phyloP scores from a whole-genome alignment of 1,140 invertebrate genomes.

The Mamestra configurata region DNA sequence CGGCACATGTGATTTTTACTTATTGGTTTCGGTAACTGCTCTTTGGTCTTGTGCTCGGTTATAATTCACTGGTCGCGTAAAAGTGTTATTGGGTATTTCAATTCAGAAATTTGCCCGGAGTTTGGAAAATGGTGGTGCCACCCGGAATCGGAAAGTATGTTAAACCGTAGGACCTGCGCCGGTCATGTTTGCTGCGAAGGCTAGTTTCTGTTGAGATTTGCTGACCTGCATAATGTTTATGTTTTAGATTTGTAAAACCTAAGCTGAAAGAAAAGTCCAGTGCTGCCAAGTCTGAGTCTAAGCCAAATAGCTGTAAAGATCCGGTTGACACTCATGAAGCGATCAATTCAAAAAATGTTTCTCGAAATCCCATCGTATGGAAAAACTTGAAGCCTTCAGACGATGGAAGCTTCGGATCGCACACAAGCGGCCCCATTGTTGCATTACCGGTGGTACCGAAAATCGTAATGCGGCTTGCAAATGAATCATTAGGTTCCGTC shows the following conservation, averaged over 20 bases:
- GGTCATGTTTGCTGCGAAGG: not conserved
- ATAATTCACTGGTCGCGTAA: too few relatives aligned
- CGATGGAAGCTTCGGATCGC: conserved; percentile 57
- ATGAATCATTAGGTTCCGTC: conserved; percentile 42
- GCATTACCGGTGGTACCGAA: conserved; percentile 75
- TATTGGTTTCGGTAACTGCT: too few relatives aligned
- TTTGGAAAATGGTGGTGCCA: too few relatives aligned
- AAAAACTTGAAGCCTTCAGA: not conserved
- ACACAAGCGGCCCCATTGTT: conserved; percentile 68
- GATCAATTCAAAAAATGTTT: not conserved
- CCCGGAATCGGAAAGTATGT: too few relatives aligned
- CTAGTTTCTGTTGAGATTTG: not conserved
- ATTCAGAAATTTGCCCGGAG: too few relatives aligned
- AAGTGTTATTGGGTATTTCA: too few relatives aligned
- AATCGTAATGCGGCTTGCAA: conserved; percentile 75
- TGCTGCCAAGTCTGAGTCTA: not conserved
- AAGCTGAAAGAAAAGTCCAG: not conserved
- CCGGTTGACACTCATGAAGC: not conserved
- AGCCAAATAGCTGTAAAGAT: not conserved
- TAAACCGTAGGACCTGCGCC: not conserved
- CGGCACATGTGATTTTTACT: too few relatives aligned
- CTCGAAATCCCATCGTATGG: not conserved
- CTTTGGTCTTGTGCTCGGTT: too few relatives aligned
- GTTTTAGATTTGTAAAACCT: conserved; percentile 24
- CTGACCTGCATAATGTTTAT: not conserved